Base-by-base conservation (phyloP, 1,140 invertebrate species). In the Bombus haemorrhoidalis region DNA sequence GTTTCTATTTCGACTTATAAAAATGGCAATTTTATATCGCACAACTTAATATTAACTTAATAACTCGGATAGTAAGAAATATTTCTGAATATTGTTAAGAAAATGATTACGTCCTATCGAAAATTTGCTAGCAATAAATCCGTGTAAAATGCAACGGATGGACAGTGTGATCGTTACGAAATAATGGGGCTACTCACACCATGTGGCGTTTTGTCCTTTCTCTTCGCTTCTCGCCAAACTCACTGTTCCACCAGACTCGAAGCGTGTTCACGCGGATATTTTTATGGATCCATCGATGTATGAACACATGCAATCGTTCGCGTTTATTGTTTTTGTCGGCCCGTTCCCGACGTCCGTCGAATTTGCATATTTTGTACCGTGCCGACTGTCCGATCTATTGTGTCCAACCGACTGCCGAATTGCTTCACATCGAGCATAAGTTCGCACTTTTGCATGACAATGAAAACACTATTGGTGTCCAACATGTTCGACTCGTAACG, bases 291-390 rank as follows among this genome's bases (percentile, higher is more conserved):
- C 87, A 92, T 94, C 92, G 92, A 92, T 91, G 93, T 93, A 92
- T 93, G 93, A 94, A 94, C 93, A 94, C 93, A 93, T 93, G 93
- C 92, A 93, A 93, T 91, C 90, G 91, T 83, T 92, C 92, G 89
- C 91, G 92, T 93, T 94, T 93, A 94, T 94, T 94, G 93, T 94
- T 94, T 94, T 94, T 93, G 91, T 91, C 91, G 88, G 87, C 53
- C 74, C 81, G 86, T 83, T 83, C 71, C 85, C 91, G 83, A 90
- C 90, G 92, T 86, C 81, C 86, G 80, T 47, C 83, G 88, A 91
- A 94, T 94, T 93, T 93, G 91, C 93, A 93, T 93, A 94, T 92
- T 93, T 91, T 90, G 91, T 86, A 91, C 85, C 83, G 88, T 62
- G 84, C 81, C 87, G 90, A 89, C 89, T 88, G 83, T 75, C 81